phyloP scores from a whole-genome alignment of 1,140 invertebrate species.

The Andricus grossulariae region DNA sequence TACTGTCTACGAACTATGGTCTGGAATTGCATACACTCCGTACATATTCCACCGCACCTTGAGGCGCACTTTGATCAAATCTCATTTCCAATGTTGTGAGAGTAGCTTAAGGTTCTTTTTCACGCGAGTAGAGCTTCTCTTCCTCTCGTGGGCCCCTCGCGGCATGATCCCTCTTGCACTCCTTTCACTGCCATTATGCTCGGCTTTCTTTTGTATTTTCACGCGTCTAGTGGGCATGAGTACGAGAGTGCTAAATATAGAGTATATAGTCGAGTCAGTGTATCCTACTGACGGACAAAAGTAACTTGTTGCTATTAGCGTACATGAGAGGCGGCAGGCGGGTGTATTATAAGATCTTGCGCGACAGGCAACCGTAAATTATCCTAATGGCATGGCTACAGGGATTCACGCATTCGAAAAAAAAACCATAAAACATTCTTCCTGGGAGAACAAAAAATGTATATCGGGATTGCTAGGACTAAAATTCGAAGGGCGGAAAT shows the following conservation, averaged over 20 bases:
- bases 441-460: not conserved
- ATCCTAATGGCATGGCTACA: not conserved
- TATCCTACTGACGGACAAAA: slow-evolving; percentile 58
- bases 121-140: not conserved
- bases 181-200: slow-evolving; percentile 34
- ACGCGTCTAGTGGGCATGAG: slow-evolving; percentile 38
- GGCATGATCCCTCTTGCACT: slow-evolving; percentile 14
- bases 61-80: slow-evolving; percentile 1
- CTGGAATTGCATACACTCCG: too few relatives aligned
- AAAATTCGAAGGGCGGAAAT: too few relatives aligned
- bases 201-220: slow-evolving; percentile 57
- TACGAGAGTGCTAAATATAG: slow-evolving; percentile 41
- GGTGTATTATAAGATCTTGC: slow-evolving; percentile 5
- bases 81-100: slow-evolving; percentile 12
- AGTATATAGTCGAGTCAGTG: slow-evolving; percentile 47
- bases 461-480: not conserved
- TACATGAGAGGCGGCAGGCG: not conserved
- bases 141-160: not conserved
- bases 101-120: slow-evolving; percentile 13
- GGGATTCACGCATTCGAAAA: not conserved
- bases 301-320: slow-evolving; percentile 65
- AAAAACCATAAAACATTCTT: not conserved
- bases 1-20: too few relatives aligned
- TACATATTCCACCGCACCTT: too few relatives aligned
- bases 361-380: slow-evolving; percentile 4